Base-by-base conservation (phyloP, 2,797 vertebrate genomes). In the Ambastaia sidthimunki region DNA sequence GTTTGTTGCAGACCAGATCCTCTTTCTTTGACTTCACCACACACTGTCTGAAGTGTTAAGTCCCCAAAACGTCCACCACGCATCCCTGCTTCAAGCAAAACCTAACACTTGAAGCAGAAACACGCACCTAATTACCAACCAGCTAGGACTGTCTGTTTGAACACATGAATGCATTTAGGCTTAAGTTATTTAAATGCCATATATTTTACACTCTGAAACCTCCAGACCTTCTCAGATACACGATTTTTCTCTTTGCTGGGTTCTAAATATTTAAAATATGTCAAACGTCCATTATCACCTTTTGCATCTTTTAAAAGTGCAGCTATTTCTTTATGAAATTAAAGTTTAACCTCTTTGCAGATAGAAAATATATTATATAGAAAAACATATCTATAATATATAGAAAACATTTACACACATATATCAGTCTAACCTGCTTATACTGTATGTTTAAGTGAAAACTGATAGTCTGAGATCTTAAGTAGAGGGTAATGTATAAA, bases 41-140 rank as follows among this genome's bases (percentile, higher is more conserved):
- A 47, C 59, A 76, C 21, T 57, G 70, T 57, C 80, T 73, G 70
- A 78, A 82, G 78, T 82, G 70, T 73, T 69, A 82, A 73, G 16
- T 41, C 65, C 66, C 70, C 50, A 60, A 65, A 79, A 16, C 16
- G 52, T 41, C 52, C 65, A 70, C 60, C 52, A 59, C n/a, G 31
- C 67, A 25, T 78, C 54, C 54, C 44, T 74, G 65, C 76, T 78
- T 60, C 70, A 67, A 71, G 48, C 37, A 10, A 21, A 41, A 41
- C 77, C 71, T 60, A 44, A 44, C 41, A 11, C 9, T 44, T 44
- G 41, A 44, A 2, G n/a, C n/a, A n/a, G n/a, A 44, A 44, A 60
- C 72, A 71, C 72, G 28, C 71, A 44, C 10, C 41, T 44, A 44
- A 44, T 44, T 76, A 54, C 57, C 16, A 68, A 60, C 50, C 62